phyloP scores from a whole-genome alignment of 2,113 vertebrate species.

The Eublepharis macularius region DNA sequence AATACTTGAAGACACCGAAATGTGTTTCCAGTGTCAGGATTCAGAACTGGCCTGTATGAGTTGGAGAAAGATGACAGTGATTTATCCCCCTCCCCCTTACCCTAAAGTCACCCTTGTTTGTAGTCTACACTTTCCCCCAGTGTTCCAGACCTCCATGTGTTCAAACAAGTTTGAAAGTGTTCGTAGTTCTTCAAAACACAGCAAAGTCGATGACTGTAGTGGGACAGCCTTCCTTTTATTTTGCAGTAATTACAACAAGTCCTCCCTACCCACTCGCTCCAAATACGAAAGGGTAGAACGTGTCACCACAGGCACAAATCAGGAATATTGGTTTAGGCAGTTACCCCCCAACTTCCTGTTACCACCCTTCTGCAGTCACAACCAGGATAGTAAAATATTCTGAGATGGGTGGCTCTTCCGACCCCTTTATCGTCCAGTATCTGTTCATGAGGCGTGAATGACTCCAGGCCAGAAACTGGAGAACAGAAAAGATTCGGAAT shows the following conservation, averaged over 20 bases:
- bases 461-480: not conserved
- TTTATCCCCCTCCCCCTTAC: not conserved
- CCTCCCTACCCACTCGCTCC: not conserved
- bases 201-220: not conserved
- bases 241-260: not conserved
- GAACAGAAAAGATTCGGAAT: not conserved
- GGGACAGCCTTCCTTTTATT: not conserved
- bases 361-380: not conserved
- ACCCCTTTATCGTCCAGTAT: not conserved
- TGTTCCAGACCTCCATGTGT: not conserved
- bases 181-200: not conserved
- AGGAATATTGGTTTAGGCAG: not conserved
- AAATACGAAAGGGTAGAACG: not conserved
- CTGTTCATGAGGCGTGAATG: not conserved
- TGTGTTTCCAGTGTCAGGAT: constrained; percentile 6
- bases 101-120: not conserved
- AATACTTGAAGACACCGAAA: not conserved
- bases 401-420: too few species aligned
- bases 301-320: not conserved
- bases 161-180: constrained; percentile 15
- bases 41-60: not conserved
- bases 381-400: not conserved
- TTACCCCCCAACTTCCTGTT: not conserved
- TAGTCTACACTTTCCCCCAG: not conserved
- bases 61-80: not conserved